phyloP scores from a whole-genome alignment of 2,113 vertebrate genomes.

The Dasyurus viverrinus region DNA sequence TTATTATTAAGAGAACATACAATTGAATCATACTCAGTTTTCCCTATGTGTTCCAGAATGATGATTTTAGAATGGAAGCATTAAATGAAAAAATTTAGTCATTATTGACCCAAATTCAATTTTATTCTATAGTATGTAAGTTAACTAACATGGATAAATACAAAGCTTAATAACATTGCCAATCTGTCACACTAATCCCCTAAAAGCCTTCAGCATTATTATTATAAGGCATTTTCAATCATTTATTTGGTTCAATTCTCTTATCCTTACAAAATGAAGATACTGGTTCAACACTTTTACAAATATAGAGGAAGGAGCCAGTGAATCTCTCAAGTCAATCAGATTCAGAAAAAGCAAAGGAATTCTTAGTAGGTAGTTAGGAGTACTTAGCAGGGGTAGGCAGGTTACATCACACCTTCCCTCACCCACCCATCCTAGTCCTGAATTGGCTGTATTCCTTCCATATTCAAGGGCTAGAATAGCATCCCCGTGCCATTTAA shows the following conservation, averaged over 20 bases:
- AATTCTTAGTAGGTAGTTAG: not conserved
- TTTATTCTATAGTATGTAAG: not conserved
- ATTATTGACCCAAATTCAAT: constrained; percentile 34
- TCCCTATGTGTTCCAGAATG: constrained; percentile 28
- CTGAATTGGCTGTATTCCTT: not conserved
- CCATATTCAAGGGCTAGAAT: not conserved
- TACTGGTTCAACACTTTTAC: not conserved
- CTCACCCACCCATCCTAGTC: not conserved
- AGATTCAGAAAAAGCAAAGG: not conserved
- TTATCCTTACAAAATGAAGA: not conserved
- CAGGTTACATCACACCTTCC: not conserved
- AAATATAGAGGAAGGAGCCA: not conserved
- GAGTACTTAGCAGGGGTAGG: not conserved
- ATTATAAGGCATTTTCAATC: not conserved
- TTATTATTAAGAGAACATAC: constrained; percentile 29
- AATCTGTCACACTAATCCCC: not conserved
- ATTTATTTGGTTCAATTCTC: not conserved
- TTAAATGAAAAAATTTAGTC: constrained; percentile 6
- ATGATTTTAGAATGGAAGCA: constrained; percentile 2
- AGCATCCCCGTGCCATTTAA: not conserved
- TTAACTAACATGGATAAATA: constrained; percentile 36
- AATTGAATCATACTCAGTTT: constrained; percentile 4
- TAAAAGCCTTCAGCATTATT: not conserved
- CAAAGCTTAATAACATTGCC: not conserved
- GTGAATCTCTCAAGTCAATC: not conserved